Evolutionary conservation across 2,797 vertebrate species (phyloP).

Genomic region (Harpagifer antarcticus): DNA sequence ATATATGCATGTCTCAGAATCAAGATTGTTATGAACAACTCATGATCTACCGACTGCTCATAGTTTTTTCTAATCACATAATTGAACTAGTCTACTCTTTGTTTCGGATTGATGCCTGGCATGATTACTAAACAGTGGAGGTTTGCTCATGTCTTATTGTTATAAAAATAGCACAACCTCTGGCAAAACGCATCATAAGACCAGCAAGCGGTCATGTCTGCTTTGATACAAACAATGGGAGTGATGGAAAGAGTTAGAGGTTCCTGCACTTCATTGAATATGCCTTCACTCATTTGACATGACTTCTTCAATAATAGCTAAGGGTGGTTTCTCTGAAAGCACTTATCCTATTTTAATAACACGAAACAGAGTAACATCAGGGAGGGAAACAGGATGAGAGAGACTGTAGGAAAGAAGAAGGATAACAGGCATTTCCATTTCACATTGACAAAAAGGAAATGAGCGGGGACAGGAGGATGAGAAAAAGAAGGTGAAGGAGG

Average conservation of each 20-base stretch:
- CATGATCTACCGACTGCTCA: background rate
- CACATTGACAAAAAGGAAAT: slow-evolving; percentile 47
- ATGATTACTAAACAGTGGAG: slow-evolving; percentile 48
- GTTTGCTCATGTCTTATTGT: slow-evolving; percentile 48
- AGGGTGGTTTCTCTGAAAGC: slow-evolving; percentile 38
- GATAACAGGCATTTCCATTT: slow-evolving; percentile 34
- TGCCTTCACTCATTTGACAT: slow-evolving; percentile 2
- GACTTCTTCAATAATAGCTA: slow-evolving; percentile 24
- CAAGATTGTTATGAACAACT: background rate
- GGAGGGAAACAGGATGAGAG: slow-evolving; percentile 21
- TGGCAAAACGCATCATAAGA: slow-evolving; percentile 41
- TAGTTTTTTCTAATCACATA: slow-evolving; percentile 14
- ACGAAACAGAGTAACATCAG: slow-evolving; percentile 25
- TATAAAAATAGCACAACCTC: slow-evolving; percentile 67
- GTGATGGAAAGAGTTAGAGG: slow-evolving; percentile 27
- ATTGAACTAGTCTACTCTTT: slow-evolving; percentile 18
- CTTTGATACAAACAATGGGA: slow-evolving; percentile 47
- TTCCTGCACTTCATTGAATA: slow-evolving; percentile 49
- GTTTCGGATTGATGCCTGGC: slow-evolving; percentile 36
- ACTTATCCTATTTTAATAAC: slow-evolving; percentile 47
- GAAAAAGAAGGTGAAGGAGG: slow-evolving; percentile 10
- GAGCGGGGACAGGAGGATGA: slow-evolving; percentile 18
- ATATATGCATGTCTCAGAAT: background rate
- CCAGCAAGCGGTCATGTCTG: slow-evolving; percentile 25
- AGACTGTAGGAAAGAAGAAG: slow-evolving; percentile 15